Evolutionary conservation across 1,140 invertebrate genomes (phyloP), one percentile per base, ranked within the genome.

Genomic region (Drosophila mayri): DNA sequence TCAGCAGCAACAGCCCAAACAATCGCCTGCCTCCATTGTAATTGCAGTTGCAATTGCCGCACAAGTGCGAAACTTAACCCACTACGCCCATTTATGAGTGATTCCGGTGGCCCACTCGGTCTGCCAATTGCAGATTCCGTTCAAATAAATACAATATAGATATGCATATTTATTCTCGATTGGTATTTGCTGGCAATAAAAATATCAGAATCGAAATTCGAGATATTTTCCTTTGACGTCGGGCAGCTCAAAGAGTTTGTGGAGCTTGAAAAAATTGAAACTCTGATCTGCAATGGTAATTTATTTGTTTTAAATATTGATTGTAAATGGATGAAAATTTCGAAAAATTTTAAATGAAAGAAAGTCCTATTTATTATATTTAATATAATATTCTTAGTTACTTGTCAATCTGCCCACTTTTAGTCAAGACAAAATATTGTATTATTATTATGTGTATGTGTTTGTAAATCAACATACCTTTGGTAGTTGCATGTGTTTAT

Each of bases 41-140:
- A 62, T 41, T 70, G 66, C 61, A 66, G 32, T 50, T 66, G 44
- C 76, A 78, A 82, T 82, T 82, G 80, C 32, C 35, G 50, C n/a
- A 47, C 64, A 76, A 83, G 76, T 86, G 82, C 52, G 58, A 78
- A 75, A 75, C 73, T 79, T 72, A 54, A 49, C 52, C 43, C 32
- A 50, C 32, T 30, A 65, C 75, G 68, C 47, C 59, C 63, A 78
- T 84, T 84, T 88, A 90, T 88, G 84, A 88, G 68, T 71, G 76
- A 71, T 73, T 20, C 25, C 1, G 12, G 10, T 11, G 14, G 10
- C 43, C 35, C 41, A 49, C 18, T 50, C 16, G 22, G 41, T n/a
- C 16, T 41, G 32, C 16, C 16, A 63, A 58, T 16, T 52, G 20
- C 71, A 63, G 40, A 32, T 38, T 55, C 35, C 58, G 46, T 46